Evolutionary conservation across 2,113 vertebrate genomes (phyloP).

Genomic region (Parus major): DNA sequence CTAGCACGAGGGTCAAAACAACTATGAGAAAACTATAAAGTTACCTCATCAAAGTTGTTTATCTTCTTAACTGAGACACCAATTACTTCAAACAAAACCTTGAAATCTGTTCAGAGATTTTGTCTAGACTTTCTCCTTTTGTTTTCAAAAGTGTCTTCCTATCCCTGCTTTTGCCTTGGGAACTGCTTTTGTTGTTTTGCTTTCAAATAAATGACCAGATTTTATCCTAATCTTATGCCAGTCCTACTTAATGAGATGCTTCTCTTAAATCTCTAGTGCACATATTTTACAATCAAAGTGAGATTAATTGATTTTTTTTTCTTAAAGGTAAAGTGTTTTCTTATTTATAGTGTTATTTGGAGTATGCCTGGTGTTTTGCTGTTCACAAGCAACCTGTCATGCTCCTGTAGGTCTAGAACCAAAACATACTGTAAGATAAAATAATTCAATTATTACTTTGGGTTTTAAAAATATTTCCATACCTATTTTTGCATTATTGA

Average conservation of each 20-base stretch:
- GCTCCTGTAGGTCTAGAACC: not conserved
- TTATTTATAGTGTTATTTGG: not conserved
- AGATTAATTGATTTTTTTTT: not conserved
- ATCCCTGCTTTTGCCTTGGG: not conserved
- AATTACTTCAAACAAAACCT: not conserved
- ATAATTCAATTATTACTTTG: not conserved
- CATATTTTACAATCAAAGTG: not conserved
- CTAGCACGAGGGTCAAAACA: not conserved
- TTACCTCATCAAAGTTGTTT: not conserved
- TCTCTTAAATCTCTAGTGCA: not conserved
- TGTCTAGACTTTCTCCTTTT: not conserved
- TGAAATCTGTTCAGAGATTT: not conserved
- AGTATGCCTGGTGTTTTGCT: not conserved
- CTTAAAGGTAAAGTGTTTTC: not conserved
- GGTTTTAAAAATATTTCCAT: not conserved
- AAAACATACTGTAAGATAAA: not conserved
- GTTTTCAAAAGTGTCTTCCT: not conserved
- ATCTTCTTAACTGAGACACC: not conserved
- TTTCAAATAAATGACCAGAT: not conserved
- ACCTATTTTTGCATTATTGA: not conserved
- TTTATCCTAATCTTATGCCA: not conserved
- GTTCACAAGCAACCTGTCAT: not conserved
- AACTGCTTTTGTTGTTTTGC: not conserved
- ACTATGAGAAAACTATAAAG: not conserved
- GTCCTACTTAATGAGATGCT: not conserved